phyloP scores from a whole-genome alignment of 2,888 invertebrate species.

The Dolomedes plantarius region DNA sequence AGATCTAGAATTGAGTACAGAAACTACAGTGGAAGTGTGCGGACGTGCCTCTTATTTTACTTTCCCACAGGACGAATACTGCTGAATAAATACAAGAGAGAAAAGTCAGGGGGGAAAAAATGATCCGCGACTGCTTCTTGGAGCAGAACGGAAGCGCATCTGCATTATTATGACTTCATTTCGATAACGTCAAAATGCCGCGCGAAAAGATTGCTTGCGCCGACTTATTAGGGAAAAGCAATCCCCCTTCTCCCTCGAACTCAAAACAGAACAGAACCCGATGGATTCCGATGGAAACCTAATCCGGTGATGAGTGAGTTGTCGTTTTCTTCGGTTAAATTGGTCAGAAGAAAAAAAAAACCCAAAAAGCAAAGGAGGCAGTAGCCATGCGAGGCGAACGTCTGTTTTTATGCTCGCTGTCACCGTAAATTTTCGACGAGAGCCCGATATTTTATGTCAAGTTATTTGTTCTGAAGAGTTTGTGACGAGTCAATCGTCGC shows the following conservation, averaged over 20 bases:
- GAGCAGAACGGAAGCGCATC: constrained; percentile 38
- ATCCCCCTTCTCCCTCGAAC: too few relatives aligned
- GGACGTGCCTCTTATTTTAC: constrained; percentile 36
- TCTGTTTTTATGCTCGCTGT: constrained; percentile 6
- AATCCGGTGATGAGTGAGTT: background rate
- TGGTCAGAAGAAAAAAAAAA: background rate
- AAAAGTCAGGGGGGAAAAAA: too few relatives aligned
- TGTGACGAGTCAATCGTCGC: background rate
- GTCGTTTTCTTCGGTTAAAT: background rate
- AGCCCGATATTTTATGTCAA: background rate
- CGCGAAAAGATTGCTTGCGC: too few relatives aligned
- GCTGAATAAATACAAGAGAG: constrained; percentile 43
- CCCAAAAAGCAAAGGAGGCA: background rate
- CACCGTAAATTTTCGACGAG: background rate
- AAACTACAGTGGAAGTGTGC: background rate
- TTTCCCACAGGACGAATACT: constrained; percentile 63
- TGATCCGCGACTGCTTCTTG: constrained; percentile 16
- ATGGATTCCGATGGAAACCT: background rate
- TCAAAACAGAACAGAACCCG: too few relatives aligned
- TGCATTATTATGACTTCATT: constrained; percentile 31
- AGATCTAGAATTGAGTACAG: background rate
- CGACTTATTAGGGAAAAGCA: too few relatives aligned
- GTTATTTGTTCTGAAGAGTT: constrained; percentile 1
- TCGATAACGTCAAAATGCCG: too few relatives aligned
- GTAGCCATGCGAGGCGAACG: constrained; percentile 1